Base-by-base conservation (phyloP, 2,888 invertebrate species). In the Julus scandinavius region DNA sequence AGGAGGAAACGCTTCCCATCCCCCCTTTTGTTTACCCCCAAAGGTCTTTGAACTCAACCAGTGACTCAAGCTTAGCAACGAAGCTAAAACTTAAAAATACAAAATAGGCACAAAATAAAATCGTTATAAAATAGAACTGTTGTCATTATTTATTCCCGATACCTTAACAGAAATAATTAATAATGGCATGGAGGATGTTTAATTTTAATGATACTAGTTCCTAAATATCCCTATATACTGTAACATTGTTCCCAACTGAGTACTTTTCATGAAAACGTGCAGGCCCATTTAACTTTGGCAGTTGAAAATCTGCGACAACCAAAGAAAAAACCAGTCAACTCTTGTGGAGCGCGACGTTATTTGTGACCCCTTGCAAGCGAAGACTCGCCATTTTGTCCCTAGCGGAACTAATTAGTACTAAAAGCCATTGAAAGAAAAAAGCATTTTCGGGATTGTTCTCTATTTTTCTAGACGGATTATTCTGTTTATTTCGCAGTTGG, bases 391-490 rank as follows among this genome's bases (percentile, higher is more conserved):
- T 72, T 72, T 72, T 20, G n/a, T 29, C 29, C 29, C 72, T 72
- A 72, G 72, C 29, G 72, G 72, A 72, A 29, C 29, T 9, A 29
- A 6, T 20, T 20, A 72, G 72, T 29, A 72, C 72, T 72, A 72
- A 72, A 29, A 72, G 20, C 72, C 72, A 72, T 72, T 72, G 72
- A 20, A 72, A 20, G 17, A 72, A 72, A 72, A 72, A 72, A 72
- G 29, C 29, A 29, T 29, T 72, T 72, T 72, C 72, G 20, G 20
- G 72, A 72, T 72, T 72, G 72, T 72, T 72, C 72, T 72, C 29
- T 11, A 20, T 11, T 72, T 72, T 72, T 72, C 72, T 72, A 72
- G 20, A 72, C 72, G 72, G 72, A 72, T 72, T 72, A 72, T 72
- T 72, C 29, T 0, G 20, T 72, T 72, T 29, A 72, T 20, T 72